Base-by-base conservation (phyloP, 2,888 invertebrate genomes). In the Crepidodera aurea region DNA sequence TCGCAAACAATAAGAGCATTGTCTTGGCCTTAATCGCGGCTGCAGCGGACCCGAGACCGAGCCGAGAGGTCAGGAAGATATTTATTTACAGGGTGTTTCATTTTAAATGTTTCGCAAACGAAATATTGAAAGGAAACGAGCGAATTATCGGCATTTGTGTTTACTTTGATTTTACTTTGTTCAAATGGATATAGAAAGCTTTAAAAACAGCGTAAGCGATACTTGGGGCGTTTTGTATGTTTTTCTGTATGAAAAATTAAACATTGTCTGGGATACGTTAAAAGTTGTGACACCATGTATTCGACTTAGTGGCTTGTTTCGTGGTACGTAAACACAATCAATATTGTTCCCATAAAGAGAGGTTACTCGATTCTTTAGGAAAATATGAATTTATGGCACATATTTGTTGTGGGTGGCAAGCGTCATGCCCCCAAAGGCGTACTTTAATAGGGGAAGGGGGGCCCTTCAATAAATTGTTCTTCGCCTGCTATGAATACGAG, bases 361-460 rank as follows among this genome's bases (percentile, higher is more conserved):
- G 16, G 5, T n/a, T 13, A 42, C 27, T 54, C 42, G 54, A 40
- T 54, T 69, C 72, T 70, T 73, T 73, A 71, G 71, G 72, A 73
- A 73, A 77, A 78, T 78, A 77, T 76, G 77, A 77, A 79, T 79
- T 79, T 78, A 79, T 78, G 76, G 78, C 75, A 76, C 72, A 77
- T 77, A 77, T 77, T 75, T 77, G 66, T 69, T 67, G 79, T 79
- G 79, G 79, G 79, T 79, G 79, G 79, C 75, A 71, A 77, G 73
- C 75, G 73, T 79, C 79, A 78, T 79, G 79, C 77, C 75, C 54
- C 42, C 54, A 54, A 44, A 54, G 54, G 42, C 54, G 54, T 44
- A 44, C 54, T 44, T 53, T 27, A 40, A 53, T 53, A n/a, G n/a
- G n/a, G n/a, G n/a, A n/a, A n/a, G n/a, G n/a, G 37, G 40, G 53